A percentile compares a stretch with the other conserved stretches of the same genome.
phyloP scores from a whole-genome alignment of 2,888 invertebrate species.

The Zygaena filipendulae region DNA sequence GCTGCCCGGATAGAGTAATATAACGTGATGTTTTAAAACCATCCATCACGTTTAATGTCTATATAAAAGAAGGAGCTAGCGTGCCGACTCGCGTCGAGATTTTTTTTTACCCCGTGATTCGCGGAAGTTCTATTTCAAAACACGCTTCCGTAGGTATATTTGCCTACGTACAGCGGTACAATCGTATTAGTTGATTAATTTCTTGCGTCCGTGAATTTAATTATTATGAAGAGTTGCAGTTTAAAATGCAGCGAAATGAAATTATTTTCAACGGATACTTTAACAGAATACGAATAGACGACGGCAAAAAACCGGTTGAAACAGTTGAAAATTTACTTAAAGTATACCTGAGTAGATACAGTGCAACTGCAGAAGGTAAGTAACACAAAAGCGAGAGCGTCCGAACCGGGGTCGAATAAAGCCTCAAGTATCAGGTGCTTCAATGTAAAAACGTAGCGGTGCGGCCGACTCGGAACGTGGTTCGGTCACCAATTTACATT shows the following conservation, averaged over 20 bases:
- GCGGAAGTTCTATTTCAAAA: conserved; percentile 25
- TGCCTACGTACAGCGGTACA: conserved; percentile 17
- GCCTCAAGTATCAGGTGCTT: conserved; percentile 54
- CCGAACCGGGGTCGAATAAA: conserved; percentile 44
- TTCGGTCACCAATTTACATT: conserved; percentile 57
- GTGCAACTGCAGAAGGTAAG: too few relatives aligned
- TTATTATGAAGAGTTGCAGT: too few relatives aligned
- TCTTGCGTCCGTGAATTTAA: too few relatives aligned
- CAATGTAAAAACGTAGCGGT: conserved; percentile 55
- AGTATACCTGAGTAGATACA: too few relatives aligned
- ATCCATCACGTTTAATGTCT: conserved; percentile 66
- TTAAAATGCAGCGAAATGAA: too few relatives aligned
- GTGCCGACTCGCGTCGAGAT: conserved; percentile 36
- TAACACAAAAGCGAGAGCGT: conserved; percentile 47
- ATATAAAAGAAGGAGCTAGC: conserved; percentile 57
- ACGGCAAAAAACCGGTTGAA: too few relatives aligned
- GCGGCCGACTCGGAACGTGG: conserved; percentile 32
- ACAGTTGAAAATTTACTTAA: too few relatives aligned
- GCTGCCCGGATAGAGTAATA: conserved; percentile 61
- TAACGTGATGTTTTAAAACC: conserved; percentile 67
- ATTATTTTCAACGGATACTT: too few relatives aligned
- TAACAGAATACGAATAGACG: too few relatives aligned
- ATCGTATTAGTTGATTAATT: too few relatives aligned
- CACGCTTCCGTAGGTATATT: conserved; percentile 13
- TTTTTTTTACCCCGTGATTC: too few relatives aligned